Base-by-base conservation (phyloP, 1,140 invertebrate genomes). In the Lucilia cuprina region DNA sequence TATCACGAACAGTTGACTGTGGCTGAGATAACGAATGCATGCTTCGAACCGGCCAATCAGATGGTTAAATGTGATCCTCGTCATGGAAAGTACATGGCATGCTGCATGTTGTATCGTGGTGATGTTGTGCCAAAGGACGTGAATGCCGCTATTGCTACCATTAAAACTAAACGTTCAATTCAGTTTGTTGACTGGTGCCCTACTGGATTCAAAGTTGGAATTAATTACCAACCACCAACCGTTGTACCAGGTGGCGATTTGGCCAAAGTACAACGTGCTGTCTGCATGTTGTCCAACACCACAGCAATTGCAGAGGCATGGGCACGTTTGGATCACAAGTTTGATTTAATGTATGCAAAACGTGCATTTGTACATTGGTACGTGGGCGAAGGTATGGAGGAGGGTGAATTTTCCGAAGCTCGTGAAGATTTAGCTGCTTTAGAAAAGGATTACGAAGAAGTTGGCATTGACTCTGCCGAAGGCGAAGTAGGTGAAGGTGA, bases 11-110 rank as follows among this genome's bases (percentile, higher is more conserved):
- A 95, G 87, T 92, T 96, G 84, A 95, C 94, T 10, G 95, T 97
- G n/a, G 94, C 95, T 49, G 96, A 97, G 90, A 97, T 97, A 88
- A 97, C 96, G 88, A 96, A 95, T 91, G 95, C 96, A n/a, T 97
- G 96, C 91, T 97, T 97, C 91, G 96, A 97, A 91, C 95, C 96
- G 55, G 94, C 95, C 87, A 97, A 97, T 92, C 96, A 97, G 93
- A 97, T 97, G 96, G 96, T 97, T n/a, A 97, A 97, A 91, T 97
- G 96, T 91, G 96, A 97, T 90, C 96, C 96, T 12, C 93, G 96
- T 87, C 95, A 96, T 91, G 96, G 96, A 85, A 97, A 97, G 89
- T 97, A 97, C 93, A 97, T 97, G 96, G 96, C 96, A 25, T 96
- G 96, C 92, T 94, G 95, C 93, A 95, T 96, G 93, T 90, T 96